Evolutionary conservation across 2,797 vertebrate species (phyloP), one percentile per base, ranked within the genome.

Genomic region (Lindbergichthys nudifrons): DNA sequence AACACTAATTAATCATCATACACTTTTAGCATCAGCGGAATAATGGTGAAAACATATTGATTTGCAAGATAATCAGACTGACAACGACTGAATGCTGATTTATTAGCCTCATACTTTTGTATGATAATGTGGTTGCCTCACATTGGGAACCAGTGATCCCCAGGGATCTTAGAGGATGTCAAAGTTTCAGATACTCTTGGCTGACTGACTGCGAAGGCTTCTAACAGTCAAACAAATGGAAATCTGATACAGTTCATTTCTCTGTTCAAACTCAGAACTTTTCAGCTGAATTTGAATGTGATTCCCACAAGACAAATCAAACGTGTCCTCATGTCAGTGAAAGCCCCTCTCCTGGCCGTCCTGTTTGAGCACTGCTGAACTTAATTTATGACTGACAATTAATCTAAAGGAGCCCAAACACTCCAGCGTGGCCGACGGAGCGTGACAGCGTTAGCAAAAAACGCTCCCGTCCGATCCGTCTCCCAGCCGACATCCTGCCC

Each of bases 311-410:
- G 70, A 81, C 77, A 76, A 75, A 77, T 79, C 73, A 74, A 79
- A 85, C 61, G 48, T 60, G 47, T 73, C 69, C 42, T 84, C 42
- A 2, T 70, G 81, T 83, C 87, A 75, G 81, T 46, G 70, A 67
- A 76, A 73, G 62, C 30, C 56, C 47, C 62, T 39, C 50, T 74
- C 70, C 77, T 19, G 67, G 59, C 32, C 8, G 30, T 53, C 48
- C 62, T 57, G 75, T 76, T 76, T 70, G 64, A 77, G 67, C 58
- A 45, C 80, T 32, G 73, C 64, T 6, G 73, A 90, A 81, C 73
- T 90, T 92, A 85, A 92, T 92, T 92, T 87, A 86, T 90, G 84
- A 80, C 87, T 87, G 89, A 92, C 89, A 92, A 93, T 93, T 94
- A 93, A 93, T 95, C 90, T 89, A 84, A 83, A 73, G 67, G 57